A percentile compares a stretch with the other conserved stretches of the same genome.
Evolutionary conservation across 1,140 invertebrate species (phyloP).

Genomic region (Habropoda laboriosa): DNA sequence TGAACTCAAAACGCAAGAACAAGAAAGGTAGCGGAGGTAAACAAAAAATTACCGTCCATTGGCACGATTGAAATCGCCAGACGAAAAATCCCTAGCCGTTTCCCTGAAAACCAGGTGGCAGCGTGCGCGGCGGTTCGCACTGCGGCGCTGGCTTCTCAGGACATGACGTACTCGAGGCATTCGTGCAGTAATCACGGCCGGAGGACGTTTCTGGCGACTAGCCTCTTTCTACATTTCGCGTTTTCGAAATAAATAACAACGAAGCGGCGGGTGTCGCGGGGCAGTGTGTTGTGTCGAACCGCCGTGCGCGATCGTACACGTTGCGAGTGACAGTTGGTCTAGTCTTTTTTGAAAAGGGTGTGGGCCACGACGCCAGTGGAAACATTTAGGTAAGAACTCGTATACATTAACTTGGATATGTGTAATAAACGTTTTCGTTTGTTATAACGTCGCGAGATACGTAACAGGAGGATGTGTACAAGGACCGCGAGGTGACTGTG

Average conservation of each 20-base stretch:
- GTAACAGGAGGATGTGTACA: neutral
- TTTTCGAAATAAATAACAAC: constrained; percentile 47
- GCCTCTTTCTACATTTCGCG: constrained; percentile 49
- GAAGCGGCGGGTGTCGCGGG: constrained; percentile 43
- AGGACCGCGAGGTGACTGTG: neutral
- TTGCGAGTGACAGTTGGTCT: constrained; percentile 58
- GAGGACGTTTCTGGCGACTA: constrained; percentile 54
- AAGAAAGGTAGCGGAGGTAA: neutral
- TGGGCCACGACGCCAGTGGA: constrained; percentile 64
- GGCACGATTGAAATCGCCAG: neutral
- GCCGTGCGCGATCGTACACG: constrained; percentile 2
- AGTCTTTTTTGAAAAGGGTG: constrained; percentile 60
- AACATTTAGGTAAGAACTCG: constrained; percentile 67
- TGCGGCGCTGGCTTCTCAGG: constrained; percentile 54
- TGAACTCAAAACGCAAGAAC: too few species aligned
- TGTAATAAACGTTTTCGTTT: constrained; percentile 8
- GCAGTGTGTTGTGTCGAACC: constrained; percentile 22
- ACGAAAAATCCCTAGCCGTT: constrained; percentile 16
- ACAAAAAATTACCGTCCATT: constrained; percentile 26
- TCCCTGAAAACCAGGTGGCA: constrained; percentile 10
- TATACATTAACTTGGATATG: constrained; percentile 6
- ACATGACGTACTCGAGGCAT: constrained; percentile 62
- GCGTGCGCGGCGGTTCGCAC: constrained; percentile 9
- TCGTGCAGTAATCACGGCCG: constrained; percentile 65
- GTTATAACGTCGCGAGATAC: neutral